A percentile compares a stretch with the other conserved stretches of the same genome.
These are phyloP conservation scores for Lottia gigantea DNA, from an alignment of 2,888 invertebrate genomes.

Conservation along the genomic window DNA sequence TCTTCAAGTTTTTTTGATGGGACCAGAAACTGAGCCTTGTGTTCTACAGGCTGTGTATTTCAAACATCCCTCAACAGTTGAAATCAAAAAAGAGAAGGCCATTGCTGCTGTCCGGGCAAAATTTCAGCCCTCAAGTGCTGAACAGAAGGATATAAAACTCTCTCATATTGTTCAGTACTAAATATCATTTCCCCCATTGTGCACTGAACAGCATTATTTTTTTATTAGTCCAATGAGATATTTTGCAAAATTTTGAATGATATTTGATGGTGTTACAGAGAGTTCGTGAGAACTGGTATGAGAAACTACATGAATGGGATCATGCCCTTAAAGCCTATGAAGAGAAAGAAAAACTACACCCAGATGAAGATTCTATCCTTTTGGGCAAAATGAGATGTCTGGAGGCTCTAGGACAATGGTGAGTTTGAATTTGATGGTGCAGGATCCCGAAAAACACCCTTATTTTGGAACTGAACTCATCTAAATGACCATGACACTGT, in stretches of 20 bases:
- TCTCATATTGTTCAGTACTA: no score
- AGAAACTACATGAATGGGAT: constrained; percentile 98
- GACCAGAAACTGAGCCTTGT: no score
- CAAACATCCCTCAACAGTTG: neutral
- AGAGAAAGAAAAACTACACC: constrained; percentile 74
- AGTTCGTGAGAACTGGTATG: constrained; percentile 92
- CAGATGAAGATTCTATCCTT: constrained; percentile 55
- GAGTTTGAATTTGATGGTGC: constrained; percentile 47
- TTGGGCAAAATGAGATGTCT: constrained; percentile 94
- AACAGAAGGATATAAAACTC: no score
- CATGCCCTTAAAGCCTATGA: constrained; percentile 90
- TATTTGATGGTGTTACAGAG: constrained; percentile 46
- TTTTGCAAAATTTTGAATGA: neutral
- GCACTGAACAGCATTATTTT: neutral
- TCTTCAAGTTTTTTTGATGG: no score
- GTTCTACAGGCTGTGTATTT: no score
- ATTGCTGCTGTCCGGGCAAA: neutral
- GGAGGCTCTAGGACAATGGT: constrained; percentile 98
- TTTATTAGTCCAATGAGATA: no score
- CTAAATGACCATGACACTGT: no score
- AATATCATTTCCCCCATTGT: no score
- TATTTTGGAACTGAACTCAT: no score
- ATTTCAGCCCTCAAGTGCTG: no score
- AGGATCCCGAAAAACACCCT: no score
- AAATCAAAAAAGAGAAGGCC: neutral